Evolutionary conservation across 2,113 vertebrate genomes (phyloP).

Genomic region (Ibidorhyncha struthersii): DNA sequence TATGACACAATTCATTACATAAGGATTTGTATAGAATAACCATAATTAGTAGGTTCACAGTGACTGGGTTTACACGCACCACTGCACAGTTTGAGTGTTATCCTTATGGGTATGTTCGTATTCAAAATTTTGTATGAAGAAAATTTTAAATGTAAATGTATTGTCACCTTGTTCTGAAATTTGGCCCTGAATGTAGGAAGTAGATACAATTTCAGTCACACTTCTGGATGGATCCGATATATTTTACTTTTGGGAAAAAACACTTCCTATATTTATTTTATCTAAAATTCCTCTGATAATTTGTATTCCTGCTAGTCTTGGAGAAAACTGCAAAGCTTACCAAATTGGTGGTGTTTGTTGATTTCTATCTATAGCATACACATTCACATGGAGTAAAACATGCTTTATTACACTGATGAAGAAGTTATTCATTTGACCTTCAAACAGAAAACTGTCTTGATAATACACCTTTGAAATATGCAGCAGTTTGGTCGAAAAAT

Average conservation of each 20-base stretch:
- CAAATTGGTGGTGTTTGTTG: not conserved
- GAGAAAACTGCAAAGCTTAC: not conserved
- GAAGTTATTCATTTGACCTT: constrained; percentile 58
- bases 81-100: not conserved
- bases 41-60: not conserved
- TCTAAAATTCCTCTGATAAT: not conserved
- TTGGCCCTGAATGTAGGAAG: not conserved
- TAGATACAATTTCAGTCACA: not conserved
- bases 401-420: constrained; percentile 37
- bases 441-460: constrained; percentile 36
- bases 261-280: not conserved
- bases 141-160: not conserved
- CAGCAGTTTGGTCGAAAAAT: constrained; percentile 64
- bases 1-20: not conserved
- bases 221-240: fast-evolving
- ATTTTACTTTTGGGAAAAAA: not conserved
- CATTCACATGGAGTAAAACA: not conserved
- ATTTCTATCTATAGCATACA: not conserved
- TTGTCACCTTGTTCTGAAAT: not conserved
- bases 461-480: constrained; percentile 66
- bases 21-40: not conserved
- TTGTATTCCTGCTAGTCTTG: not conserved
- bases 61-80: not conserved
- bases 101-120: not conserved
- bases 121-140: not conserved